A percentile compares a stretch with the other conserved stretches of the same genome.
phyloP scores from a whole-genome alignment of 2,113 vertebrate genomes.

The Cyanoramphus novaezelandiae region DNA sequence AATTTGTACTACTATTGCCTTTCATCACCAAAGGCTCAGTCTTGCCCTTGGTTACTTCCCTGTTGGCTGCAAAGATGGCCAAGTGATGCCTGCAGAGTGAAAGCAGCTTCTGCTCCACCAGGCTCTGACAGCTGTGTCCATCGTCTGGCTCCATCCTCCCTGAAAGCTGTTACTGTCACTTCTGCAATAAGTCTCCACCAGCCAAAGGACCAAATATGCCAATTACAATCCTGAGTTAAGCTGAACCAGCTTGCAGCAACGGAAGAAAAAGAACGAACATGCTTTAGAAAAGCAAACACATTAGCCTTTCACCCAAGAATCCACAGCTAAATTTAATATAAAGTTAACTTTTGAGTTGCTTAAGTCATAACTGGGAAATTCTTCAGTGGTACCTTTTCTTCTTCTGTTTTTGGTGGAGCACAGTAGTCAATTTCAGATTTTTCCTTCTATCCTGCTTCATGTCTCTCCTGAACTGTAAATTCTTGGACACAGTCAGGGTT shows the following conservation, averaged over 20 bases:
- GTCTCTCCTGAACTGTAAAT: not conserved
- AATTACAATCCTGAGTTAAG: not conserved
- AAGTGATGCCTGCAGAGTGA: not conserved
- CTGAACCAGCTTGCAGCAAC: not conserved
- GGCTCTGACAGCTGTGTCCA: not conserved
- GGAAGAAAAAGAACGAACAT: not conserved
- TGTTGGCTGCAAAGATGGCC: not conserved
- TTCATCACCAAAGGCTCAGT: not conserved
- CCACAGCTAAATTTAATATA: not conserved
- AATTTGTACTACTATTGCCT: not conserved
- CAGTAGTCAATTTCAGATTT: accelerated
- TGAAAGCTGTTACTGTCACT: constrained; percentile 45
- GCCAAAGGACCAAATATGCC: constrained; percentile 46
- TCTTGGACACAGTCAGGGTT: not conserved
- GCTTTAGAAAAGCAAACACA: not conserved
- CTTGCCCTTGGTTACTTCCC: not conserved
- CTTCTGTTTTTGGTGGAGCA: not conserved
- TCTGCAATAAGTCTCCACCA: constrained; percentile 10
- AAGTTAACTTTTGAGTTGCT: not conserved
- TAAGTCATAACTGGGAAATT: not conserved
- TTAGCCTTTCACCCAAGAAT: not conserved
- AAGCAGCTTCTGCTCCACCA: not conserved
- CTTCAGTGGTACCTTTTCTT: not conserved
- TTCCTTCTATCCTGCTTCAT: not conserved
- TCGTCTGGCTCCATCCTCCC: not conserved